A percentile compares a stretch with the other conserved stretches of the same genome.
phyloP scores from a whole-genome alignment of 2,888 invertebrate genomes.

The Nemotelus pantherinus region DNA sequence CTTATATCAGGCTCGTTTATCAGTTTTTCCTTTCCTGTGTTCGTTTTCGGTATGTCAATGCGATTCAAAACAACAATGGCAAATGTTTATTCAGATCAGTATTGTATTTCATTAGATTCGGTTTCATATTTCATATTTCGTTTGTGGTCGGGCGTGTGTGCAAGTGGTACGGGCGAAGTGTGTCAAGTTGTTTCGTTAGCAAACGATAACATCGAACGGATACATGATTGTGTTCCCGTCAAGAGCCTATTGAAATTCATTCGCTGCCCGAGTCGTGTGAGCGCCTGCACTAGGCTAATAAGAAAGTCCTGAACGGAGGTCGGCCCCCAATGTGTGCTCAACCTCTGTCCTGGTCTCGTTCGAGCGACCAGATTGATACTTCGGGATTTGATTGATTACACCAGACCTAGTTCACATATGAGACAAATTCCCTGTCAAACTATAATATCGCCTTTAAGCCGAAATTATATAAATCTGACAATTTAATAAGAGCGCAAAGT shows the following conservation, averaged over 20 bases:
- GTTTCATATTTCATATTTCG: neutral
- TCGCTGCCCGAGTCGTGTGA: neutral
- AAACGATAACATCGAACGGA: conserved; percentile 1
- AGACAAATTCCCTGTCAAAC: conserved; percentile 35
- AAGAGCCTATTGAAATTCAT: conserved; percentile 11
- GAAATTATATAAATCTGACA: conserved; percentile 29
- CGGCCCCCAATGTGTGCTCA: neutral
- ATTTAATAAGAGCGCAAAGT: conserved; percentile 18
- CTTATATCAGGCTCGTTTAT: conserved; percentile 6
- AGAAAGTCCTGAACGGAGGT: conserved; percentile 4
- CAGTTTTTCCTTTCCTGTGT: neutral
- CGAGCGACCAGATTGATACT: conserved; percentile 33
- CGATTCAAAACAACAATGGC: conserved; percentile 22
- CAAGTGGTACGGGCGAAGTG: neutral
- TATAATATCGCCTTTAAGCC: conserved; percentile 15
- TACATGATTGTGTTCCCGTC: neutral
- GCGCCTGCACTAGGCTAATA: neutral
- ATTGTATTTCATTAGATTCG: conserved; percentile 42
- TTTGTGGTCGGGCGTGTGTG: neutral
- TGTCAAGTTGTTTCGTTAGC: conserved; percentile 12
- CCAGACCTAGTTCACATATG: neutral
- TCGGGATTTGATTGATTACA: conserved; percentile 37
- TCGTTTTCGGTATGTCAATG: conserved; percentile 24
- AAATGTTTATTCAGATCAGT: conserved; percentile 39
- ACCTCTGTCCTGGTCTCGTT: conserved; percentile 12